Base-by-base conservation (phyloP, 1,140 invertebrate species). In the Drosophila teissieri region DNA sequence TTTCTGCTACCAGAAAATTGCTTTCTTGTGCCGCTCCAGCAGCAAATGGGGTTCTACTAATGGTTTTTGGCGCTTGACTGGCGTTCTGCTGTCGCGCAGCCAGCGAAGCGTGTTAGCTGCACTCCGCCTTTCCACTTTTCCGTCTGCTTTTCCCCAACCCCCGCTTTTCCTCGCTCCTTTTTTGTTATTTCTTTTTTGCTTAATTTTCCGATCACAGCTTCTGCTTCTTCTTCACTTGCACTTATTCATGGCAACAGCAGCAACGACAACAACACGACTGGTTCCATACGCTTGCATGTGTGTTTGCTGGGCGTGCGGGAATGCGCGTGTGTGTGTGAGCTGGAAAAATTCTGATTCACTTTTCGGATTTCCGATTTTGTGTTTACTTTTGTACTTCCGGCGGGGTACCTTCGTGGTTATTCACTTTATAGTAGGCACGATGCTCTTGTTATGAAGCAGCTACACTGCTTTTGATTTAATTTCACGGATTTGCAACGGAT, bases 211-310 rank as follows among this genome's bases (percentile, higher is more conserved):
- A 76, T 77, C 69, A 22, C 48, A 70, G 73, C 63, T 74, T 53
- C 77, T 85, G 81, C 65, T 85, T 57, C 77, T 84, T 73, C 62
- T 85, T 86, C 82, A 85, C 81, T 85, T 85, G 81, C 81, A 85
- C 81, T 85, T 85, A 84, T 86, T 86, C 62, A 75, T 54, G 37
- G 31, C 31, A 31, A 75, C 67, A 44, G 53, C 48, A 65, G 46
- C 42, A 70, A 75, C 67, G 37, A 61, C 48, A 65, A 52, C 42
- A 70, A 69, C 49, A 68, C 42, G 42, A 76, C 82, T 86, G 62
- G 82, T 86, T 86, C 72, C 40, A 48, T 57, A 74, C 49, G 45
- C 12, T 52, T 57, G 74, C 44, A 42, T 22, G 48, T 58, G 78
- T 74, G 75, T 60, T 40, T 37, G 22, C 39, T 39, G 70, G 79